Conservation (phyloP, 2,797 vertebrate genomes). For the Sebastes reedi region DNA sequence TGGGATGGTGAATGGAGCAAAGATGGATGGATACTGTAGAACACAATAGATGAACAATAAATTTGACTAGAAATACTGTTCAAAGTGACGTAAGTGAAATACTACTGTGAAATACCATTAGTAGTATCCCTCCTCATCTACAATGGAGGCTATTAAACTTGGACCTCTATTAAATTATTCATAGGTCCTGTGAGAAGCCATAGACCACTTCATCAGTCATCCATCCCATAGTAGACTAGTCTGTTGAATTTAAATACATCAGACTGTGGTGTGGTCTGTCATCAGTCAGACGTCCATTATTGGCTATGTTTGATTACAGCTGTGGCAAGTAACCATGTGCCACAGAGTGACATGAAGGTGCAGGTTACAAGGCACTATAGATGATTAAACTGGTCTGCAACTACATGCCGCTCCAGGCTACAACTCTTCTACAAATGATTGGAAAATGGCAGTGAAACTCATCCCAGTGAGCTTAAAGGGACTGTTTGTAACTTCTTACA, state of each 20-base stretch:
- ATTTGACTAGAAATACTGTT: not conserved
- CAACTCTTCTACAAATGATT: not conserved
- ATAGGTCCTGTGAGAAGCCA: constrained; percentile 70
- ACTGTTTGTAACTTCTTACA: too few species aligned
- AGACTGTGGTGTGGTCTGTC: constrained; percentile 49
- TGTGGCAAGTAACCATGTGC: not conserved
- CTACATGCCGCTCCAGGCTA: not conserved
- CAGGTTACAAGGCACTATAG: not conserved
- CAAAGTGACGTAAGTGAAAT: not conserved
- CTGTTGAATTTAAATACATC: constrained; percentile 75
- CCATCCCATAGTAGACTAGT: constrained; percentile 66
- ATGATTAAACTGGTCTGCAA: not conserved
- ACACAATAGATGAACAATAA: not conserved
- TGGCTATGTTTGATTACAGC: constrained; percentile 31
- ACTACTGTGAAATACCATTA: constrained; percentile 6
- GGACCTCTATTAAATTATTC: constrained; percentile 72
- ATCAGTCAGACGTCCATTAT: constrained; percentile 53
- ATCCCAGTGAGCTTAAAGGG: not conserved
- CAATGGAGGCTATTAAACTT: constrained; percentile 68
- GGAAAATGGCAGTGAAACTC: not conserved
- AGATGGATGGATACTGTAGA: not conserved
- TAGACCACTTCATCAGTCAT: constrained; percentile 75
- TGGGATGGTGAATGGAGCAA: not conserved
- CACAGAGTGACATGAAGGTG: not conserved
- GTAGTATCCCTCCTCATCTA: constrained; percentile 13